Percentiles rank a stretch among this genome's conserved stretches.
Conservation (phyloP, 2,797 vertebrate genomes). For the Otus scops region DNA sequence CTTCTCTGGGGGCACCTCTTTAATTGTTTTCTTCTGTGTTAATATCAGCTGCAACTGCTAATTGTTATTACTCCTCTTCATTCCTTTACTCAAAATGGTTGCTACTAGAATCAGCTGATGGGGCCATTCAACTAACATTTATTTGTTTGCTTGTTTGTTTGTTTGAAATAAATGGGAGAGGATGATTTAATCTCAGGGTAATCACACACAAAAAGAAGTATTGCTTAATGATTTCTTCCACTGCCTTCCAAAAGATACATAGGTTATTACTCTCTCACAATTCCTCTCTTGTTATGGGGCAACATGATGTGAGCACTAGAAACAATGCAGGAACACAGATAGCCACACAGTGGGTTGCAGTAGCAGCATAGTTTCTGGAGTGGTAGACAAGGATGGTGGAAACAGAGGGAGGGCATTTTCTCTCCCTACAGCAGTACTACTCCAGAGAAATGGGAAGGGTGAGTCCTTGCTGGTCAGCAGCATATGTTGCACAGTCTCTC, state of each 20-base stretch:
- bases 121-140: background rate
- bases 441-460: background rate
- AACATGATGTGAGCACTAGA: background rate
- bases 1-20: background rate
- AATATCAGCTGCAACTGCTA: background rate
- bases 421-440: background rate
- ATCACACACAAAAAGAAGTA: background rate
- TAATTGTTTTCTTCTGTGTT: background rate
- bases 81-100: background rate
- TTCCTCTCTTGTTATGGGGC: background rate
- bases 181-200: background rate
- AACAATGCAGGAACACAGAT: background rate
- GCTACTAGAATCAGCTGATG: background rate
- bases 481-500: background rate
- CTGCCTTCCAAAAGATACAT: background rate
- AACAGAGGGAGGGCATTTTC: background rate
- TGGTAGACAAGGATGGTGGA: background rate
- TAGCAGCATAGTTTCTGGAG: background rate
- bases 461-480: background rate
- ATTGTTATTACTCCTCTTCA: background rate
- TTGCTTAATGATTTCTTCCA: background rate
- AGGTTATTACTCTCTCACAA: background rate
- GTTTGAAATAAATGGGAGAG: background rate
- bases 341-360: background rate
- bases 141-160: background rate